These are phyloP conservation scores for Ormyrus labotus DNA, from an alignment of 2,888 invertebrate species.

Conservation along the genomic window DNA sequence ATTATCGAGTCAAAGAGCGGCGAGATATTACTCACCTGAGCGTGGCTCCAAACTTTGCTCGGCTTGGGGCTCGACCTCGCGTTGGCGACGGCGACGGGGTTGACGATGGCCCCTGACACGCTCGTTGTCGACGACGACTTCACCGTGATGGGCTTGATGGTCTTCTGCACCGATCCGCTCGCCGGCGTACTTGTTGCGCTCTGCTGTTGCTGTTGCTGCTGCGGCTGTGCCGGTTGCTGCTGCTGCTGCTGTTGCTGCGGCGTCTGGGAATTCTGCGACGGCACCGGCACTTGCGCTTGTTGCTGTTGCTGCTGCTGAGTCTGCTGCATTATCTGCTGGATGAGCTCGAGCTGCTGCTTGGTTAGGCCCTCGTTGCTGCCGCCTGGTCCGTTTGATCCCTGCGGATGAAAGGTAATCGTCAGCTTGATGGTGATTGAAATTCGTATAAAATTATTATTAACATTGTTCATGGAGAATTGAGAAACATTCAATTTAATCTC, in stretches of 20 bases:
- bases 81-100: slow-evolving; percentile 64
- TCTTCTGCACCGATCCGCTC: slow-evolving; percentile 70
- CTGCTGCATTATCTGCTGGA: slow-evolving; percentile 87
- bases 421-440: no score
- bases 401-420: slow-evolving; percentile 30
- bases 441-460: no score
- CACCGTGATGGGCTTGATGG: slow-evolving; percentile 69
- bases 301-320: slow-evolving; percentile 80
- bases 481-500: no score
- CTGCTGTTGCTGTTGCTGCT: not conserved
- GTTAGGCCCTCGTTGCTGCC: slow-evolving; percentile 83
- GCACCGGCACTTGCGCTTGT: slow-evolving; percentile 60
- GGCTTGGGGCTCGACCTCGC: slow-evolving; percentile 75
- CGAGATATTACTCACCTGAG: slow-evolving; percentile 75
- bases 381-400: slow-evolving; percentile 75
- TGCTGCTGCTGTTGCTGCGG: slow-evolving; percentile 66
- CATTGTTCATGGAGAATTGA: no score
- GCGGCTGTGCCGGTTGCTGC: slow-evolving; percentile 60
- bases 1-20: slow-evolving; percentile 25
- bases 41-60: slow-evolving; percentile 77
- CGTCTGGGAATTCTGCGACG: slow-evolving; percentile 55
- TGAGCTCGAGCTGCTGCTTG: slow-evolving; percentile 85
- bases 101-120: slow-evolving; percentile 65
- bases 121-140: slow-evolving; percentile 63
- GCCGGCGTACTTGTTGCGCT: slow-evolving; percentile 61